Conservation (phyloP, 2,888 invertebrate species). For the Cerastoderma edule region DNA sequence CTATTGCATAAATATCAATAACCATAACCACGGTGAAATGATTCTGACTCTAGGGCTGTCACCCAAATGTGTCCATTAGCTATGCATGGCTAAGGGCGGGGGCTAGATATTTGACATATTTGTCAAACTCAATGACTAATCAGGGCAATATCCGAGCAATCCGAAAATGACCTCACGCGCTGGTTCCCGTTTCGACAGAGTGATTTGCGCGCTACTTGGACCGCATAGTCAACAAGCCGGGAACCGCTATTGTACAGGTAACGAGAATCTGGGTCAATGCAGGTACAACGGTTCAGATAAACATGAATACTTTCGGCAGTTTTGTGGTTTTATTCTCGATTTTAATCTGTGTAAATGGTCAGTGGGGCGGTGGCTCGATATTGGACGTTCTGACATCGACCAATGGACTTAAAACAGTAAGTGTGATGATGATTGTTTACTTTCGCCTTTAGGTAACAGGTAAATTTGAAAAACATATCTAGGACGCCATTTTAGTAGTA, state of each 20-base stretch:
- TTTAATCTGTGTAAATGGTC: not conserved
- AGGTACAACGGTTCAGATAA: not conserved
- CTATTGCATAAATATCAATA: too few species aligned
- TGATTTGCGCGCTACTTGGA: too few species aligned
- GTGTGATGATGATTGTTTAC: not conserved
- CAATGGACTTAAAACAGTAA: conserved; percentile 6
- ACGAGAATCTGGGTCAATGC: conserved; percentile 15
- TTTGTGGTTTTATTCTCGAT: not conserved
- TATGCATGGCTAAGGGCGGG: too few species aligned
- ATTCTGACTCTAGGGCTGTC: too few species aligned
- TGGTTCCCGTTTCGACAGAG: conserved; percentile 2
- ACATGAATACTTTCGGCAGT: conserved; percentile 4
- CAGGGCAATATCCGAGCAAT: too few species aligned
- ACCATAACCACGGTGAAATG: too few species aligned
- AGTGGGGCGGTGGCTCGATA: not conserved
- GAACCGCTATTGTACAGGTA: conserved; percentile 3
- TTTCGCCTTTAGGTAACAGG: not conserved
- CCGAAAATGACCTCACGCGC: too few species aligned
- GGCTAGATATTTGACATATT: too few species aligned
- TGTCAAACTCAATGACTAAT: too few species aligned
- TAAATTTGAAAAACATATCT: not conserved
- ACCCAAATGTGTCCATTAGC: too few species aligned
- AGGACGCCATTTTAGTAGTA: conserved; percentile 10
- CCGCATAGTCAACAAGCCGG: too few species aligned
- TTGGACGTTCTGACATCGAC: not conserved